Base-by-base conservation (phyloP, 2,113 vertebrate genomes). In the Kryptolebias marmoratus region DNA sequence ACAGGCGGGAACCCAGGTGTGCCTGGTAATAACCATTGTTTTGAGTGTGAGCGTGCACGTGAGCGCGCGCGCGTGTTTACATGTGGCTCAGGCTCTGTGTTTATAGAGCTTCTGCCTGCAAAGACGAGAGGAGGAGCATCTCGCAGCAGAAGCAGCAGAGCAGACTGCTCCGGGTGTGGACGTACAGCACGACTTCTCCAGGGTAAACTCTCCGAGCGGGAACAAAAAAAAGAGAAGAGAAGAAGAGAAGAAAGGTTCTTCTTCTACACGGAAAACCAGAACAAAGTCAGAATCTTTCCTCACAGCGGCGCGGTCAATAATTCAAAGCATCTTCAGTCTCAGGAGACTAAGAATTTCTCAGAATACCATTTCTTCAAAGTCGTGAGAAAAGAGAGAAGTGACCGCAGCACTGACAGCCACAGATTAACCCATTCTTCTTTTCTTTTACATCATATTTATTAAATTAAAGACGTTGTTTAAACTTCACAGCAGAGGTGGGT, bases 11-110 rank as follows among this genome's bases (percentile, higher is more conserved):
- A 85, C 93, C 91, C 94, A 95, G 94, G 94, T 95, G 94, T 93
- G 91, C 83, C 73, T 68, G 86, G 88, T 94, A 94, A 94, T 94
- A 93, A 92, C 87, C 91, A 94, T 93, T 93, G 94, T 94, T 91
- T 93, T 84, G 77, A 81, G 77, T 82, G 81, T 71, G 80, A 59
- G 81, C 14, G 83, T 77, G 81, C 62, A 74, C 54, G 39, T 22
- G 60, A 66, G 77, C 66, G 54, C 45, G 48, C 45, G 52, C 42
- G 52, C 61, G 73, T 80, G 44, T 88, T 87, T 90, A 72, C 85
- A 81, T 45, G 83, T 71, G 75, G 83, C 77, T 86, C 83, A 87
- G 85, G 61, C 28, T 68, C 32, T 63, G 82, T 88, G 82, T 91
- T 82, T 87, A 53, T 18, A 52, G 84, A 89, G 89, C 76, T 83